Base-by-base conservation (phyloP, 2,888 invertebrate species). In the Ophion costatus region DNA sequence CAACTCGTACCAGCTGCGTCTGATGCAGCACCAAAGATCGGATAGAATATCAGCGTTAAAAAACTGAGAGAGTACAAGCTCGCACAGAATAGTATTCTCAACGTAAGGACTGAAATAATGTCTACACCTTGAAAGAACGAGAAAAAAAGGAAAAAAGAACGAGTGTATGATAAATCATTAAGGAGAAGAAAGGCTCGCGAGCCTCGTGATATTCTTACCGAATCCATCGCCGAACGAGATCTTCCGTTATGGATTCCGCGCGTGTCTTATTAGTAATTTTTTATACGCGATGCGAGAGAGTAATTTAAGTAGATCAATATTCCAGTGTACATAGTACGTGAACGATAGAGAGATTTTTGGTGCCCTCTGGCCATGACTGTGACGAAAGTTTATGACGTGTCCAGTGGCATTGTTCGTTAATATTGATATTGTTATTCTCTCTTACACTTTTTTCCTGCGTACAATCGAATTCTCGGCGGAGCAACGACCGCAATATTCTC, bases 341-440 rank as follows among this genome's bases (percentile, higher is more conserved):
- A 82, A 69, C 17, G 51, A 11, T 59, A 33, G 38, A 75, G 11
- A 20, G 45, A 75, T 45, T 29, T 22, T 20, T n/a, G 14, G 2
- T 14, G 17, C 51, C 51, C 51, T 61, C 4, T 59, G 22, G 20
- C 24, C 24, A 22, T 11, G 38, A 24, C 11, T 57, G 33, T 33
- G 20, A 70, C 20, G 38, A 71, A 57, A 33, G 20, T 56, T 33
- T 57, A 57, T 24, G 63, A 71, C 56, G 38, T 59, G 76, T 66
- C 70, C 74, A 85, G 84, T 85, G 80, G 86, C 86, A 86, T 86
- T 82, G 83, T 83, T 85, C 82, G 74, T 83, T 64, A 71, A 74
- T 73, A 81, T 80, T 82, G 67, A 42, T 71, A 59, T 67, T 61
- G 45, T 51, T 29, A 57, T 79, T 70, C 24, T 64, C 29, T 71